Evolutionary conservation across 2,113 vertebrate species (phyloP), one percentile per base, ranked within the genome.

Genomic region (Phalacrocorax carbo): DNA sequence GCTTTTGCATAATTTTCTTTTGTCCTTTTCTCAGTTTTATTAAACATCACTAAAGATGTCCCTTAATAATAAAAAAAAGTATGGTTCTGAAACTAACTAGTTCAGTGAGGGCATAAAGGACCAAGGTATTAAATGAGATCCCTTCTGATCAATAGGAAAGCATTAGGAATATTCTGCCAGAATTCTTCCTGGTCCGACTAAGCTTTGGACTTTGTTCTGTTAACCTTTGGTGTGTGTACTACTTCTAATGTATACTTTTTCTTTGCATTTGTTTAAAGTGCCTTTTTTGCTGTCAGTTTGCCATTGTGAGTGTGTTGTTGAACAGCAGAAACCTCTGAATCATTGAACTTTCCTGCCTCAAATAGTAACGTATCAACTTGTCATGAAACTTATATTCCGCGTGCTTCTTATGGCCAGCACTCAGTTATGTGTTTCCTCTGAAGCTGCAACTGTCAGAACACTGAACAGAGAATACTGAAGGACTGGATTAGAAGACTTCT

Each of bases 41-140:
- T 65, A 72, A 64, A 27, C 38, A 38, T 4, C 21, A 42, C 8
- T 60, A 57, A 70, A 57, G 14, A 13, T 48, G 25, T 75, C 73
- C 70, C 13, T 71, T 69, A n/a, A 72, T 73, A 2, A 46, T 58
- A 86, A 62, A 40, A 12, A 40, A 12, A 11, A 10, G 25, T 68
- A 10, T 5, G 0, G 2, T 55, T 79, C 38, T 60, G 27, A 42
- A 80, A 57, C 32, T 10, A 71, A 9, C 20, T 87, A 1, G 0
- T 38, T 64, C 20, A 81, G 17, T 89, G 42, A 60, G 15, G 27
- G 3, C 21, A 25, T 36, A 22, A 72, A 44, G 42, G 15, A 30
- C n/a, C 12, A 54, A 65, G 6, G 6, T 66, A 52, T 61, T 75
- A 75, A 86, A 71, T 34, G 32, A 62, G 3, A 13, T 57, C 22